Conservation (phyloP, 2,797 vertebrate genomes). For the Tragelaphus oryx region DNA sequence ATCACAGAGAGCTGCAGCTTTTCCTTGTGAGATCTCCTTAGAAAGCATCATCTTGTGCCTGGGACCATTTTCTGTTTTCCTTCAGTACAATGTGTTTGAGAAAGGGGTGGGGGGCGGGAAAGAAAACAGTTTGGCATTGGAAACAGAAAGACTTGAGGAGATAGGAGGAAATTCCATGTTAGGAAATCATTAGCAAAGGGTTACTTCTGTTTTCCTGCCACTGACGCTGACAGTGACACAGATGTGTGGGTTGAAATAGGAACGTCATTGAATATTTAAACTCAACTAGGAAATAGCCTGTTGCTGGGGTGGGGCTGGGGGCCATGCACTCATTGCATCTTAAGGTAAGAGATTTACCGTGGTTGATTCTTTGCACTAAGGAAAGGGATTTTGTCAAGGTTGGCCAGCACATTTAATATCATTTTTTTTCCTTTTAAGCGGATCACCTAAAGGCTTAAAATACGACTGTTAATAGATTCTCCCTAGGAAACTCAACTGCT, state of each 20-base stretch:
- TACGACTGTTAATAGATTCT: slow-evolving; percentile 21
- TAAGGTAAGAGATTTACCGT: slow-evolving; percentile 59
- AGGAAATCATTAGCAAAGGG: slow-evolving; percentile 84
- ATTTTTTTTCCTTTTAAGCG: background rate
- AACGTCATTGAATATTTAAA: slow-evolving; percentile 84
- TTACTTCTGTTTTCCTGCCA: slow-evolving; percentile 85
- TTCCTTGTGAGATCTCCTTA: slow-evolving; percentile 45
- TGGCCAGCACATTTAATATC: background rate
- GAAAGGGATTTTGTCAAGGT: slow-evolving; percentile 22
- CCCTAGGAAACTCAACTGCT: background rate
- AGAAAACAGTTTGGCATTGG: slow-evolving; percentile 59
- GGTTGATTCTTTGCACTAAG: slow-evolving; percentile 13
- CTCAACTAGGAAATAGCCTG: slow-evolving; percentile 85
- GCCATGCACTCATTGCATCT: slow-evolving; percentile 71
- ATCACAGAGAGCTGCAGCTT: background rate
- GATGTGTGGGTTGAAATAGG: slow-evolving; percentile 85
- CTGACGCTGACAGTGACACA: slow-evolving; percentile 87
- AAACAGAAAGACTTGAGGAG: slow-evolving; percentile 67
- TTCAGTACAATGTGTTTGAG: slow-evolving; percentile 63
- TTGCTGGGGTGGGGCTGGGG: slow-evolving; percentile 75
- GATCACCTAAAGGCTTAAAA: slow-evolving; percentile 16
- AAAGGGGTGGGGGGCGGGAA: rapidly evolving
- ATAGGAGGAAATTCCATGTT: slow-evolving; percentile 85
- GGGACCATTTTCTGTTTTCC: slow-evolving; percentile 74
- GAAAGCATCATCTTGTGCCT: slow-evolving; percentile 53